Evolutionary conservation across 2,113 vertebrate genomes (phyloP).

Genomic region (Cygnus atratus): DNA sequence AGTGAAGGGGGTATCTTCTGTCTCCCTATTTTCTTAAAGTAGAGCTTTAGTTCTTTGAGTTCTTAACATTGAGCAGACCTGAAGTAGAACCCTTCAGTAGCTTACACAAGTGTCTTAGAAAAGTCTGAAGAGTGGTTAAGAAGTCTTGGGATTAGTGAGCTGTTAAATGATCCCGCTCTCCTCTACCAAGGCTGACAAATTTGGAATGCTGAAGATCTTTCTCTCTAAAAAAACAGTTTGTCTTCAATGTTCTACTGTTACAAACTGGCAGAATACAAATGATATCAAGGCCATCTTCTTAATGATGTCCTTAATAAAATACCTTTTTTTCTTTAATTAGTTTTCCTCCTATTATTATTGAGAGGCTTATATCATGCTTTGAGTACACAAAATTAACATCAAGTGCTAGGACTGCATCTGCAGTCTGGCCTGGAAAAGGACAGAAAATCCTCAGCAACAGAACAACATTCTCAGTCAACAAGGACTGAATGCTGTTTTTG

Average conservation of each 20-base stretch:
- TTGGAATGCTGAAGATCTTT: background rate
- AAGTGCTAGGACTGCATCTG: background rate
- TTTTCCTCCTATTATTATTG: background rate
- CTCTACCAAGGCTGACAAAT: background rate
- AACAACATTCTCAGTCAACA: background rate
- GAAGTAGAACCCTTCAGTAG: background rate
- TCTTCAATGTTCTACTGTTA: background rate
- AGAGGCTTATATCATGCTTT: background rate
- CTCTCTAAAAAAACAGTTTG: background rate
- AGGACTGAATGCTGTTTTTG: background rate
- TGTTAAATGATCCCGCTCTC: background rate
- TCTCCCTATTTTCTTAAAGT: accelerated
- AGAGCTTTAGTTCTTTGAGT: background rate
- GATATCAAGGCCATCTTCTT: background rate
- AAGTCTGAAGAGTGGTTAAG: background rate
- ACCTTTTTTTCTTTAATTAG: background rate
- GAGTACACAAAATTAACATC: background rate
- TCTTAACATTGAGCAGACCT: background rate
- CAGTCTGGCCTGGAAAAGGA: background rate
- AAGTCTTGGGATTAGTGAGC: background rate
- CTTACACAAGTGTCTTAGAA: background rate
- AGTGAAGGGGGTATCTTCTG: background rate
- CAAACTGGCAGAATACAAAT: background rate
- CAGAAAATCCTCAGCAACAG: background rate
- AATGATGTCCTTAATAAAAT: background rate